Evolutionary conservation across 2,797 vertebrate genomes (phyloP).

Genomic region (Onychomys leucogaster): DNA sequence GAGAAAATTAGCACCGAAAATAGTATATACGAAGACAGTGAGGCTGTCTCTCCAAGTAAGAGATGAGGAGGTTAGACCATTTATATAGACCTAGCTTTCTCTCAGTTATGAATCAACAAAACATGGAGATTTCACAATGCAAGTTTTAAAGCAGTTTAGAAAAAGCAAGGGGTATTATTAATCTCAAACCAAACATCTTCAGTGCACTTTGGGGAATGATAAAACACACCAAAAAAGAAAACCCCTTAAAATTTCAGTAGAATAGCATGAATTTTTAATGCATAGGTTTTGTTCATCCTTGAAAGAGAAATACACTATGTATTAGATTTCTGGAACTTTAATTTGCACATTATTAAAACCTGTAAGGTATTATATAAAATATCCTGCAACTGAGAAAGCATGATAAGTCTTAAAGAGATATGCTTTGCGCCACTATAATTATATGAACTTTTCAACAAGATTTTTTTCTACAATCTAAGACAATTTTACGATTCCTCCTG

Average conservation of each 20-base stretch:
- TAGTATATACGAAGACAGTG: not conserved
- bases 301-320: conserved; percentile 71
- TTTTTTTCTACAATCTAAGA: not conserved
- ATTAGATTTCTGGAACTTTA: conserved; percentile 68
- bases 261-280: conserved; percentile 67
- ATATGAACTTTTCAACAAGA: conserved; percentile 27
- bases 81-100: conserved; percentile 12
- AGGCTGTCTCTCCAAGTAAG: not conserved
- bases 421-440: conserved; percentile 45
- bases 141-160: conserved; percentile 63
- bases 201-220: conserved; percentile 74
- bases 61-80: conserved; percentile 10
- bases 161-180: conserved; percentile 69
- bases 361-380: conserved; percentile 72
- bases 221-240: conserved; percentile 71
- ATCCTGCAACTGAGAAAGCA: conserved; percentile 6
- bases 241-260: conserved; percentile 71
- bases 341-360: conserved; percentile 71
- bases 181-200: conserved; percentile 74
- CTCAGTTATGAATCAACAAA: conserved; percentile 37
- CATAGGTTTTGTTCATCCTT: conserved; percentile 59
- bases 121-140: conserved; percentile 52
- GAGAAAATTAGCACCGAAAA: not conserved
- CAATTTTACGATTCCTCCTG: not conserved
- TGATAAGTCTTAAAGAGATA: conserved; percentile 26